A percentile compares a stretch with the other conserved stretches of the same genome.
phyloP scores from a whole-genome alignment of 2,113 vertebrate genomes.

The Megalops atlanticus region DNA sequence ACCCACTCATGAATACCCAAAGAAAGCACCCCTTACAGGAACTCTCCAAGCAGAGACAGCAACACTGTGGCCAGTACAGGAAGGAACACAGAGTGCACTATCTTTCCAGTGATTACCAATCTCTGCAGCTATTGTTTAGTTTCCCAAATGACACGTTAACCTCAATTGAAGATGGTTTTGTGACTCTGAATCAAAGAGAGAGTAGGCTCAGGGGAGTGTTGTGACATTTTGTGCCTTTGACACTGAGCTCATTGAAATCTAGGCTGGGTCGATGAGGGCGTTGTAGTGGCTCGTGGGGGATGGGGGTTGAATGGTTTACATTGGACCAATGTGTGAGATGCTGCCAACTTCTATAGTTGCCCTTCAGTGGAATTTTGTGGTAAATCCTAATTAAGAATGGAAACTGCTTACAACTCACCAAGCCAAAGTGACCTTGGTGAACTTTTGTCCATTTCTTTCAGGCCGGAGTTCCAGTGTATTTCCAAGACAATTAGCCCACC shows the following conservation, averaged over 20 bases:
- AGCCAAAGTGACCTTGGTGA: conserved; percentile 70
- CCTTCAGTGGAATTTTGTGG: conserved; percentile 69
- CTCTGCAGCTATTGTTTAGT: background rate
- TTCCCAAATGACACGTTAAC: background rate
- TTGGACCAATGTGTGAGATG: conserved; percentile 53
- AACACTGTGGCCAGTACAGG: background rate
- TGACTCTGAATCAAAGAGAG: conserved; percentile 25
- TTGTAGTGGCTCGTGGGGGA: conserved; percentile 10
- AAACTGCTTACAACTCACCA: conserved; percentile 70
- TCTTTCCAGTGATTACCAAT: background rate
- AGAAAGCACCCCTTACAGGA: background rate
- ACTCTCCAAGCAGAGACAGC: too few species aligned
- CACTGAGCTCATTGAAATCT: conserved; percentile 64
- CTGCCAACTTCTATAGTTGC: conserved; percentile 61
- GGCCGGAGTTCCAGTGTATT: conserved; percentile 58
- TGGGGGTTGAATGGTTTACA: conserved; percentile 44
- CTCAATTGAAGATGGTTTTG: background rate
- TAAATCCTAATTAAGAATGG: conserved; percentile 76
- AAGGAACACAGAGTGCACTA: background rate
- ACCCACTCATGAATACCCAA: background rate
- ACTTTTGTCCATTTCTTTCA: conserved; percentile 76
- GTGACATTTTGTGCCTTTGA: conserved; percentile 50
- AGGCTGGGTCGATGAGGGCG: conserved; percentile 11
- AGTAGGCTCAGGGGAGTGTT: conserved; percentile 51
- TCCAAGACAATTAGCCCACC: conserved; percentile 63